phyloP scores from a whole-genome alignment of 2,797 vertebrate species.

The Alcedo atthis region DNA sequence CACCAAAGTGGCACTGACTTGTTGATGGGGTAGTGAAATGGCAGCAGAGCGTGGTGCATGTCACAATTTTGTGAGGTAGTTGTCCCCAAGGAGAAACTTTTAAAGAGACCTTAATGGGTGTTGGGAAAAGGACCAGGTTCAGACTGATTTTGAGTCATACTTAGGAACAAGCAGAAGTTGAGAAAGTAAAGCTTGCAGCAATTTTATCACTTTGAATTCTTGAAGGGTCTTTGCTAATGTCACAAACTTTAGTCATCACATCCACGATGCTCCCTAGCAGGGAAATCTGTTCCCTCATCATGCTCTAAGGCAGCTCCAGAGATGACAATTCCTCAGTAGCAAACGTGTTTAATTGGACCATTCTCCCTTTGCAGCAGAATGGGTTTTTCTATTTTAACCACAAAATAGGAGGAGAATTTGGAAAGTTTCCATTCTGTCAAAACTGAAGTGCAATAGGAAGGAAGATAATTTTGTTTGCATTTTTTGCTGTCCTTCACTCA shows the following conservation, averaged over 20 bases:
- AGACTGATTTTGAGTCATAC: background rate
- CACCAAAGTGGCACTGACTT: constrained; percentile 11
- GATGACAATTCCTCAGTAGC: background rate
- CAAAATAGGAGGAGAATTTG: background rate
- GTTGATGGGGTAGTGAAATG: constrained; percentile 4
- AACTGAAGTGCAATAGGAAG: background rate
- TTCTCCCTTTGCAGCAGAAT: background rate
- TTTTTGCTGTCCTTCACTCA: constrained; percentile 38
- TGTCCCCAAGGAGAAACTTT: background rate
- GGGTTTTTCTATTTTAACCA: constrained; percentile 23
- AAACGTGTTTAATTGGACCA: background rate
- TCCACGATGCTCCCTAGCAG: background rate
- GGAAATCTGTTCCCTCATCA: background rate
- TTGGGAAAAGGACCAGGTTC: constrained; percentile 6
- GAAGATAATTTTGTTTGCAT: constrained; percentile 41
- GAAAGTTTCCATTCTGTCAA: constrained; percentile 5
- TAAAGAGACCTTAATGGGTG: background rate
- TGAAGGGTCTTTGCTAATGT: constrained; percentile 32
- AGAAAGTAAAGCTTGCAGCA: constrained; percentile 28
- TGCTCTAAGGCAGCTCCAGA: background rate
- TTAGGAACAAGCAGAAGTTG: constrained; percentile 7
- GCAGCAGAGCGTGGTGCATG: background rate
- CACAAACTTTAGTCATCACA: constrained; percentile 14
- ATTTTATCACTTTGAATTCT: constrained; percentile 33
- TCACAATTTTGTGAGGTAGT: constrained; percentile 15